Evolutionary conservation across 2,113 vertebrate genomes (phyloP).

Genomic region (Hydrochoerus hydrochaeris): DNA sequence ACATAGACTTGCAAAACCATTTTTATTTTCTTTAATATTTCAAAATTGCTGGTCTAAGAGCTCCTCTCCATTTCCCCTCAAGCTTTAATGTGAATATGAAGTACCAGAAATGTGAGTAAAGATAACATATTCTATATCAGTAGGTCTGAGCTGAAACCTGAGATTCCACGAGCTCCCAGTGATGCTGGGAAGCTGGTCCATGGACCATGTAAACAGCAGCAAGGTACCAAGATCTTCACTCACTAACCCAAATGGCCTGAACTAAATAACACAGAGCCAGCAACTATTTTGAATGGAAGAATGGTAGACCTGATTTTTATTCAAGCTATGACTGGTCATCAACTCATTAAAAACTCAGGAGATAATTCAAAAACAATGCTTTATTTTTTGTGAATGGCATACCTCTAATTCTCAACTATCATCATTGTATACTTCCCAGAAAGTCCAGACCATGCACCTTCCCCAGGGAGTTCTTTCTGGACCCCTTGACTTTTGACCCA

Average conservation of each 20-base stretch:
- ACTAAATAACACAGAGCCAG: neutral
- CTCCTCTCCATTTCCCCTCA: neutral
- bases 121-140: neutral
- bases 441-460: neutral
- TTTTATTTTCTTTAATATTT: neutral
- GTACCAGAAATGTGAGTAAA: neutral
- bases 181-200: neutral
- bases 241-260: neutral
- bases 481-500: neutral
- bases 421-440: too few relatives aligned
- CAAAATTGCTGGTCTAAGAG: neutral
- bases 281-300: neutral
- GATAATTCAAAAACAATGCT: neutral
- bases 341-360: neutral
- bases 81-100: neutral
- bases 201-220: neutral
- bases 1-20: neutral
- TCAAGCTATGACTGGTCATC: neutral
- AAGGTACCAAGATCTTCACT: neutral
- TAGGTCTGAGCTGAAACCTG: neutral
- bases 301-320: neutral
- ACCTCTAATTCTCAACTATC: neutral
- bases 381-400: neutral
- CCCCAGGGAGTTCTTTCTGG: neutral
- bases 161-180: too few relatives aligned